Conservation (phyloP, 2,888 invertebrate genomes). For the Drosophila neotestacea region DNA sequence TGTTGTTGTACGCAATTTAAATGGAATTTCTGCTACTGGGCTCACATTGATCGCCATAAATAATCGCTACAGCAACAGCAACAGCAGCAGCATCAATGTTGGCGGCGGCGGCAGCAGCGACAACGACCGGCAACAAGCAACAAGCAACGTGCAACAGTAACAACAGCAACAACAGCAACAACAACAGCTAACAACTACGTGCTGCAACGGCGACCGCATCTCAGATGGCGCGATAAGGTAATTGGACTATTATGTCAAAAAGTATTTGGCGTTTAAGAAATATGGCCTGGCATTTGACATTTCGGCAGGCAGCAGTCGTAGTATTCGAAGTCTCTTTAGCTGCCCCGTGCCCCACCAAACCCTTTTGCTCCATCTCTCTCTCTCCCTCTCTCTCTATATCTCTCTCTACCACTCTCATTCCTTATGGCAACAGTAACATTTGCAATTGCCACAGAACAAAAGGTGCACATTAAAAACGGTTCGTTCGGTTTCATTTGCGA, state of each 20-base stretch:
- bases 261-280: slow-evolving; percentile 84
- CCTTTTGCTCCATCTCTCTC: not conserved
- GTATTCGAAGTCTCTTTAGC: slow-evolving; percentile 1
- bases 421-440: slow-evolving; percentile 49
- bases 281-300: slow-evolving; percentile 84
- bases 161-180: slow-evolving; percentile 30
- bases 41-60: slow-evolving; percentile 75
- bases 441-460: slow-evolving; percentile 78
- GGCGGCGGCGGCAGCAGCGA: slow-evolving; percentile 32
- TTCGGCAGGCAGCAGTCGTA: slow-evolving; percentile 68
- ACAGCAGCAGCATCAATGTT: slow-evolving; percentile 43
- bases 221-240: slow-evolving; percentile 84
- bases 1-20: slow-evolving; percentile 75
- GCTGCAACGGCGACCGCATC: slow-evolving; percentile 75
- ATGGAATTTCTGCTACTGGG: slow-evolving; percentile 78
- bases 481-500: slow-evolving; percentile 34
- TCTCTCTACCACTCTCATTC: not conserved
- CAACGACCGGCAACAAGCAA: slow-evolving; percentile 36
- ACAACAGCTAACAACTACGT: slow-evolving; percentile 53
- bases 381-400: not conserved
- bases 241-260: slow-evolving; percentile 85
- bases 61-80: slow-evolving; percentile 64
- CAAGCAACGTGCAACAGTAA: slow-evolving; percentile 27
- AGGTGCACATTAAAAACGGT: slow-evolving; percentile 75
- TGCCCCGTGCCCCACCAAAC: not conserved